Evolutionary conservation across 2,113 vertebrate genomes (phyloP), one percentile per base, ranked within the genome.

Genomic region (Haliaeetus leucogaster): DNA sequence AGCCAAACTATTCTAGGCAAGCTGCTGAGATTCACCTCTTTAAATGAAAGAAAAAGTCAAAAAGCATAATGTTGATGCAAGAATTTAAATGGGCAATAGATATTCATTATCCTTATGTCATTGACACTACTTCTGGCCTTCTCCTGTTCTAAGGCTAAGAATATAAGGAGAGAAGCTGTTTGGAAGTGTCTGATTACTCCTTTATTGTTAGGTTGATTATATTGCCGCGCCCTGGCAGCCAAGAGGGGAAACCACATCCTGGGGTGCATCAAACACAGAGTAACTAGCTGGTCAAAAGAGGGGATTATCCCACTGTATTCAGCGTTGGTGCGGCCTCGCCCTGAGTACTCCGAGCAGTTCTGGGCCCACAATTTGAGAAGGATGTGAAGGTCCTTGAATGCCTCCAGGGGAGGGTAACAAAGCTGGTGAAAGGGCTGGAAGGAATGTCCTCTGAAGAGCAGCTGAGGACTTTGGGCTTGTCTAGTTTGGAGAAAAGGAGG

Each of bases 301-400:
- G 11, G 16, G 4, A 6, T 38, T 70, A 43, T 58, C 11, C 30
- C 1, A 0, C 11, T 47, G 10, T 58, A 58, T 65, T 72, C 43
- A n/a, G 34, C 3, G 1, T 16, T 59, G 23, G 11, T 59, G 38
- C 4, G 1, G 11, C 16, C 23, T 70, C 36, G 29, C 0, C 19
- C 45, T 17, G 42, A 71, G 9, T 16, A 8, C 16, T 17, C 2
- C 50, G 6, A 17, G 3, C 7, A 8, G 16, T 63, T 58, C 63
- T 58, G 27, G 10, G 16, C 16, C 11, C 50, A 53, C 36, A 40
- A 40, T 27, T 27, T 42, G 16, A 42, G 59, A 42, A 53, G 30
- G 25, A n/a, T 42, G 30, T 17, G 18, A 61, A 61, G 26, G 15
- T 30, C 3, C 11, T 47, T 18, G 11, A 48, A 17, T 18, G 26